Evolutionary conservation across 92 coral and sea anemone species (phyloP).

Genomic region (Parazoanthus darwini): DNA sequence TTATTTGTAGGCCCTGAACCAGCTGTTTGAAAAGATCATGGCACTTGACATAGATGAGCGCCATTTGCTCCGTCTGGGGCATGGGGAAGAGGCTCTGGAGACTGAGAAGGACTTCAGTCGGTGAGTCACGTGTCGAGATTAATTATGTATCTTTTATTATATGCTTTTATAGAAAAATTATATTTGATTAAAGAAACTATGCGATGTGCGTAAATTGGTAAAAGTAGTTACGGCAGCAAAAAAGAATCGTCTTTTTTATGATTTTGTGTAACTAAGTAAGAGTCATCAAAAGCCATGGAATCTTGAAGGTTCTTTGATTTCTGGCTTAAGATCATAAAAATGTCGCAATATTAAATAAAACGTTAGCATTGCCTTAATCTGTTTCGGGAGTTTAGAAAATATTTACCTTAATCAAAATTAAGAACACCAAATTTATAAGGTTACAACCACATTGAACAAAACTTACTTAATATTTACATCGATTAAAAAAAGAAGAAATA

Average conservation of each 20-base stretch:
- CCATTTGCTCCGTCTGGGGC: conserved; percentile 96
- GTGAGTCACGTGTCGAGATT: conserved; percentile 39
- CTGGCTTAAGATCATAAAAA: background rate
- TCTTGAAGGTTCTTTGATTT: too few species aligned
- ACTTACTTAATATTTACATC: too few species aligned
- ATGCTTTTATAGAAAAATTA: background rate
- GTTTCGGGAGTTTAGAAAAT: too few species aligned
- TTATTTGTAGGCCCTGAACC: conserved; percentile 84
- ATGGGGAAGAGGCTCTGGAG: conserved; percentile 97
- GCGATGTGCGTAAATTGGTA: background rate
- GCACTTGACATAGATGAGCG: conserved; percentile 99
- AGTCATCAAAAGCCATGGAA: background rate
- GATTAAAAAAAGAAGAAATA: too few species aligned
- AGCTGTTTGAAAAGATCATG: conserved; percentile 98
- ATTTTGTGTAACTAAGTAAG: too few species aligned
- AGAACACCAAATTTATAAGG: too few species aligned
- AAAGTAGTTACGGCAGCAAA: too few species aligned
- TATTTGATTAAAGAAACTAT: too few species aligned
- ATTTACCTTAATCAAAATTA: too few species aligned
- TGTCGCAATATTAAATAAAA: background rate
- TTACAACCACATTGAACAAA: too few species aligned
- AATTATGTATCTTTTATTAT: too few species aligned
- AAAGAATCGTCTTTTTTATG: background rate
- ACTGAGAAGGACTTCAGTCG: conserved; percentile 99
- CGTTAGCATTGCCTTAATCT: too few species aligned